These are phyloP conservation scores for Aphelinus certus DNA, from an alignment of 1,140 invertebrate genomes.

Conservation along the genomic window DNA sequence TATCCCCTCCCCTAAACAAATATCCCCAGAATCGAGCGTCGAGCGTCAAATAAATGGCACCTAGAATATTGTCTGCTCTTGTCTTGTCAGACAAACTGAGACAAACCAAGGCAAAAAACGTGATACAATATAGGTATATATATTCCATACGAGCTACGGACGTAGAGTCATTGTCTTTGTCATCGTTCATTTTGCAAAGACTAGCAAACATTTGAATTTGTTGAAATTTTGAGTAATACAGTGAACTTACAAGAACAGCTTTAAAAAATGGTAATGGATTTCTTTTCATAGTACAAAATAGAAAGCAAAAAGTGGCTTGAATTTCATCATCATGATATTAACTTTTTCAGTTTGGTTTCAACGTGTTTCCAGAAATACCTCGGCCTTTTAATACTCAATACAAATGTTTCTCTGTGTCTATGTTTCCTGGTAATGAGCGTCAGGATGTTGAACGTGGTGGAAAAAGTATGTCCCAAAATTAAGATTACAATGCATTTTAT, in stretches of 20 bases:
- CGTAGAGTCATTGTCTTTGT: slow-evolving; percentile 26
- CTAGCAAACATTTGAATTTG: background rate
- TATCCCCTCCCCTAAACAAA: too few species aligned
- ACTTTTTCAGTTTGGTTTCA: slow-evolving; percentile 81
- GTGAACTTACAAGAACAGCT: too few species aligned
- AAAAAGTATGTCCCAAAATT: slow-evolving; percentile 80
- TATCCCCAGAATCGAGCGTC: too few species aligned
- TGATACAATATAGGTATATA: background rate
- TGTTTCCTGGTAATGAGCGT: slow-evolving; percentile 93
- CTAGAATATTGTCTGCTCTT: too few species aligned
- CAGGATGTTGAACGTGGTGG: slow-evolving; percentile 97
- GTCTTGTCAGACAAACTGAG: too few species aligned
- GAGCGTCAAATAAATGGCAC: too few species aligned
- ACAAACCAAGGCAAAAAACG: too few species aligned
- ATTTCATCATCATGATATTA: too few species aligned
- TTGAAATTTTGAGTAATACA: slow-evolving; percentile 10
- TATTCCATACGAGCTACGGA: background rate
- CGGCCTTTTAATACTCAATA: slow-evolving; percentile 84
- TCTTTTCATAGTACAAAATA: too few species aligned
- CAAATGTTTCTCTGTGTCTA: slow-evolving; percentile 93
- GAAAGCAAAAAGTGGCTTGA: too few species aligned
- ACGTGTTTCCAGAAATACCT: slow-evolving; percentile 84
- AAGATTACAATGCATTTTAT: background rate
- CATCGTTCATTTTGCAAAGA: background rate
- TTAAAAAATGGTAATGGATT: slow-evolving; percentile 5